A percentile compares a stretch with the other conserved stretches of the same genome.
Conservation (phyloP, 1,140 invertebrate genomes). For the Lethocerus indicus region DNA sequence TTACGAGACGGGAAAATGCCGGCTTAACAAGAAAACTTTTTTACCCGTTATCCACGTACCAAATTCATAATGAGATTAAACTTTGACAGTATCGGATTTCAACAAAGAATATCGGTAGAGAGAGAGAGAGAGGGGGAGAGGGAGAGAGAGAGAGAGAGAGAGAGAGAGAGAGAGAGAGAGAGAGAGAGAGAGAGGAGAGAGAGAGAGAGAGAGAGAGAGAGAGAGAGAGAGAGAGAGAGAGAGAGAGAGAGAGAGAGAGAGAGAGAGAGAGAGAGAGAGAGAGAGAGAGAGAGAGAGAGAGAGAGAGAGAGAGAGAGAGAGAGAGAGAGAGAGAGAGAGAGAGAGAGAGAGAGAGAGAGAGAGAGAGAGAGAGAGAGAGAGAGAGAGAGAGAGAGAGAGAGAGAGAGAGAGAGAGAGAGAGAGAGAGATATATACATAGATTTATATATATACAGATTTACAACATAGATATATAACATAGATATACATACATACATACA, state of each 20-base stretch:
- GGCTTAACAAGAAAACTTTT: constrained; percentile 9
- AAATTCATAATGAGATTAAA: too few species aligned
- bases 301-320: background rate
- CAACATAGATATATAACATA: too few species aligned
- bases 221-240: constrained; percentile 12
- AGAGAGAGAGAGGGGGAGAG: background rate
- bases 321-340: constrained; percentile 3
- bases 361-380: constrained; percentile 7
- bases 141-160: constrained; percentile 3
- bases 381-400: background rate
- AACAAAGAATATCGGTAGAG: too few species aligned
- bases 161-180: constrained; percentile 12
- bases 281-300: constrained; percentile 8
- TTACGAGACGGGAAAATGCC: background rate
- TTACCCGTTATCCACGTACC: constrained; percentile 10
- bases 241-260: constrained; percentile 3
- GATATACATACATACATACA: too few species aligned
- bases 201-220: constrained; percentile 15
- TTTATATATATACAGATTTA: too few species aligned
- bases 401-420: too few species aligned
- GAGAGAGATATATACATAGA: too few species aligned
- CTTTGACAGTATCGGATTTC: too few species aligned
- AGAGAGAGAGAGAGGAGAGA: constrained; percentile 13
- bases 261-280: constrained; percentile 4
- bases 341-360: constrained; percentile 5